Evolutionary conservation across 2,113 vertebrate species (phyloP).

Genomic region (Triplophysa siluroides): DNA sequence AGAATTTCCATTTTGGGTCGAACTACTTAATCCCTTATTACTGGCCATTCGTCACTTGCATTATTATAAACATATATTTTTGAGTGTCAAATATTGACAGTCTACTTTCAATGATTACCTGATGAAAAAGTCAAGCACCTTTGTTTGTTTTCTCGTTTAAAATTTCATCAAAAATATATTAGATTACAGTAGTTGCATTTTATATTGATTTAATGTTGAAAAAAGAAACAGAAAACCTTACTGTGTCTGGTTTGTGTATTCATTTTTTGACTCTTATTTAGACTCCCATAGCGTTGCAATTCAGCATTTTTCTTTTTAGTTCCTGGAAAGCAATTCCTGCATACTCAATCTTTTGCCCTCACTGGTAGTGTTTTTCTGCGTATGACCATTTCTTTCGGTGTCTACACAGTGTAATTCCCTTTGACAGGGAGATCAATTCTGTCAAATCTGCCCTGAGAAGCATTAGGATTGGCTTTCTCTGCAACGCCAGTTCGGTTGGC

Average conservation of each 20-base stretch:
- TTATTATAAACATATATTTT: no score
- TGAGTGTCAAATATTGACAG: no score
- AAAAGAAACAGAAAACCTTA: no score
- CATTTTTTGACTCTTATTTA: background rate
- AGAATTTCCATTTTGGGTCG: no score
- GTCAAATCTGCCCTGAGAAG: background rate
- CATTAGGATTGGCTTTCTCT: constrained; percentile 20
- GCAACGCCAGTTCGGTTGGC: constrained; percentile 46
- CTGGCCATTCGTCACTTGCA: no score
- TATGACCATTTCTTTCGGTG: background rate
- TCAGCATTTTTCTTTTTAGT: background rate
- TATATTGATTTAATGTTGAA: no score
- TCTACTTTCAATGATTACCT: no score
- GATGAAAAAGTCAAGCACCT: no score
- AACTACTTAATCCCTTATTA: no score
- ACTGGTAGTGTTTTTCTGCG: background rate
- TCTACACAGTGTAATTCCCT: constrained; percentile 3
- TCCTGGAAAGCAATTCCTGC: background rate
- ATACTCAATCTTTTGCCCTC: constrained; percentile 5
- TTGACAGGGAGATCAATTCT: constrained; percentile 25
- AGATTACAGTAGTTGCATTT: no score
- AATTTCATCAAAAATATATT: no score
- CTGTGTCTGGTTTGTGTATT: background rate
- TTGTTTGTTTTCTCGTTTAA: no score
- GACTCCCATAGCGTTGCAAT: background rate